These are phyloP conservation scores for Anticlea derivata DNA, from an alignment of 2,888 invertebrate species.

Conservation along the genomic window DNA sequence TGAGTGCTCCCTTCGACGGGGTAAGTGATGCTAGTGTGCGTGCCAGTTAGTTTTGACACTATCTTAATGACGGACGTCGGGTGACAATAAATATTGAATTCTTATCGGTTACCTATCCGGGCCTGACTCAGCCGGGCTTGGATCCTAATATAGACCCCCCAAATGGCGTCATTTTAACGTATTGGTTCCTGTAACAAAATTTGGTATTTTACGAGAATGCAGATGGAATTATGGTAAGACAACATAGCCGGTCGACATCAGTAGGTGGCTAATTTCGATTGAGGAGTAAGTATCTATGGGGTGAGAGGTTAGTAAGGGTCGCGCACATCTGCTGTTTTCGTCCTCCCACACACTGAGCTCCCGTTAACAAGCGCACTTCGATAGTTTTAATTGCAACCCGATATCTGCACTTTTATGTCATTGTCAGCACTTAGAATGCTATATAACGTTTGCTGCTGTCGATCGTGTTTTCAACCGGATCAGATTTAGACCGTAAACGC, in stretches of 20 bases:
- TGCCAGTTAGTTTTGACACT: conserved; percentile 81
- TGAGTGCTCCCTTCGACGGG: conserved; percentile 72
- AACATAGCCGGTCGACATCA: conserved; percentile 46
- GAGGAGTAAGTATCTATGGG: conserved; percentile 53
- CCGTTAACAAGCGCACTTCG: conserved; percentile 67
- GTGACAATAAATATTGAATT: conserved; percentile 82
- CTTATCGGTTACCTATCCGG: conserved; percentile 76
- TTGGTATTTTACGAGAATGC: conserved; percentile 35
- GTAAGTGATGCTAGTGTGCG: conserved; percentile 69
- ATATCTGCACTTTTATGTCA: conserved; percentile 65
- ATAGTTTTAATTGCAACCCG: conserved; percentile 81
- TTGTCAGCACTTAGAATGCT: conserved; percentile 41
- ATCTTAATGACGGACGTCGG: conserved; percentile 82
- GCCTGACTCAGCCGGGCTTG: conserved; percentile 66
- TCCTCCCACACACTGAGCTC: conserved; percentile 66
- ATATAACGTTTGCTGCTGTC: conserved; percentile 32
- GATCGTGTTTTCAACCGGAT: conserved; percentile 32
- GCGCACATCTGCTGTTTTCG: conserved; percentile 76
- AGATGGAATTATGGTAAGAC: conserved; percentile 36
- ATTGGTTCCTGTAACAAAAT: conserved; percentile 33
- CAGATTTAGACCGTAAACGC: conserved; percentile 28
- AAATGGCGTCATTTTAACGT: conserved; percentile 50
- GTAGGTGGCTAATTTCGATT: conserved; percentile 66
- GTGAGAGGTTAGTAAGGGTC: conserved; percentile 71
- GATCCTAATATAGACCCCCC: conserved; percentile 76